Base-by-base conservation (phyloP, 2,888 invertebrate species). In the Rotaria magnacalcarata region DNA sequence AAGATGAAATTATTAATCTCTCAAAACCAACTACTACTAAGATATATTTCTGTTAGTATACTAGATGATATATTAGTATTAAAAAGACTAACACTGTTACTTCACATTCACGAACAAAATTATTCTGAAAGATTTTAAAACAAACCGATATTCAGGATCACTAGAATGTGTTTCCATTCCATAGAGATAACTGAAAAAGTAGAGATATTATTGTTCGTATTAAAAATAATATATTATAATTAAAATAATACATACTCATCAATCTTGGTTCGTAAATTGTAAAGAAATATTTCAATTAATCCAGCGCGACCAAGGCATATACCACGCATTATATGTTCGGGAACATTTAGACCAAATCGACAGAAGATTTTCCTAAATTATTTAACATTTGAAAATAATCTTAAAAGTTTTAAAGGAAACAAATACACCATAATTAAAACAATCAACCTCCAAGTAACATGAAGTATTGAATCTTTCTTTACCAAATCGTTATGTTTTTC, bases 261-360 rank as follows among this genome's bases (percentile, higher is more conserved):
- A 10, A 86, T 86, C 80, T 86, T 86, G 16, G 85, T 75, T 85
- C 86, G 74, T 85, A 86, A 80, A 85, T 86, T 86, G 47, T 86
- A 86, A 24, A 86, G 47, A 58, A 86, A 86, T 50, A 84, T 58
- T 84, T 86, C 86, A 16, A 86, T 85, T 24, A 86, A 58, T 19
- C 86, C 85, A 24, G 24, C 60, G 56, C 85, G 85, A 50, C 86
- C 86, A 54, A 86, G 41, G 52, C 85, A 75, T 56, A 86, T 86
- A 50, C 86, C 86, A 54, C 86, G 60, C 85, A 86, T 86, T 14
- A 86, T 50, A 41, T 34, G 41, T 47, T 86, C 86, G n/a, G 86
- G 86, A n/a, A 86, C 85, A 84, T 85, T 86, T 11, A 86, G 74
- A 84, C 47, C 80, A 75, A 86, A 86, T 85, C 86, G 43, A 75